Conservation (phyloP, 2,888 invertebrate genomes). For the Hecatera dysodea region DNA sequence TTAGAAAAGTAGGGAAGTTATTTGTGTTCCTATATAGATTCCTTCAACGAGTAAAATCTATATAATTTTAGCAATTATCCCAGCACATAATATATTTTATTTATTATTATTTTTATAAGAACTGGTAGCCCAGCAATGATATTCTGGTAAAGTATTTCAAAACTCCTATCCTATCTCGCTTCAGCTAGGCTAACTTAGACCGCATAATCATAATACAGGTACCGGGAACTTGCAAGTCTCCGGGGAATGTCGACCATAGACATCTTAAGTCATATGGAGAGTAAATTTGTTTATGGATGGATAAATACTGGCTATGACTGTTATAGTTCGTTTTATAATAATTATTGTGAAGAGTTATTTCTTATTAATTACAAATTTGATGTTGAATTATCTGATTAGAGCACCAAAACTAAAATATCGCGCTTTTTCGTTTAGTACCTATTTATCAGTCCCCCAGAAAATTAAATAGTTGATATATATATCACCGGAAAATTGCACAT, state of each 20-base stretch:
- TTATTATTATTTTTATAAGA: constrained; percentile 2
- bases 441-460: neutral
- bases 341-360: neutral
- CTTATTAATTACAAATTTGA: neutral
- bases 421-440: neutral
- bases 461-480: too few species aligned
- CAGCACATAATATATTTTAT: neutral
- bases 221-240: neutral
- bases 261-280: neutral
- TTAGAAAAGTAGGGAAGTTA: neutral
- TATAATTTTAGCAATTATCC: too few species aligned
- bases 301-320: neutral
- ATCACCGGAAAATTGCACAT: too few species aligned
- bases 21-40: neutral
- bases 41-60: neutral
- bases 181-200: neutral
- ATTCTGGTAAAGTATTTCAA: constrained; percentile 1
- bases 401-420: neutral
- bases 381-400: neutral
- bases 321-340: constrained; percentile 7
- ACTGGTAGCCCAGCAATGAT: neutral
- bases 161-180: neutral
- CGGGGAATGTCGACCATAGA: neutral
- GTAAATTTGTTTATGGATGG: neutral
- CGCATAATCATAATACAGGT: neutral